These are phyloP conservation scores for Trichoplusia ni DNA, from an alignment of 1,140 invertebrate species.

Conservation along the genomic window DNA sequence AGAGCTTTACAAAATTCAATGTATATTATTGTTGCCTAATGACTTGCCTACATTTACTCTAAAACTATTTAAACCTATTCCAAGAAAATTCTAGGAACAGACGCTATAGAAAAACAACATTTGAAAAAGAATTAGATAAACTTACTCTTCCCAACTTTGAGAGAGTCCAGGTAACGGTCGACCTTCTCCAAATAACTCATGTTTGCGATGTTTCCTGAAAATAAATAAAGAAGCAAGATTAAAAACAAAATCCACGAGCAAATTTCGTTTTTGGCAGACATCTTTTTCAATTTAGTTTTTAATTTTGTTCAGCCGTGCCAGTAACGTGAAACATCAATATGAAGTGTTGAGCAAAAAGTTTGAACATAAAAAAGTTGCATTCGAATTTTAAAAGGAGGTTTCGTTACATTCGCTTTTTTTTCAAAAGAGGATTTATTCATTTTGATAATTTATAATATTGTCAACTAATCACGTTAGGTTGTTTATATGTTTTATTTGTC, in stretches of 20 bases:
- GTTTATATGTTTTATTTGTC: too few relatives aligned
- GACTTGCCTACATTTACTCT: too few relatives aligned
- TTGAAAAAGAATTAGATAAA: slow-evolving; percentile 18
- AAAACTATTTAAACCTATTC: too few relatives aligned
- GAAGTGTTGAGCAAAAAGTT: background rate
- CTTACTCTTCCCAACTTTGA: slow-evolving; percentile 76
- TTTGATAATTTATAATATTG: too few relatives aligned
- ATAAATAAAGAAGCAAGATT: slow-evolving; percentile 23
- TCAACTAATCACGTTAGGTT: too few relatives aligned
- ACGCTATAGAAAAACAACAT: background rate
- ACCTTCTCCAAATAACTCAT: slow-evolving; percentile 75
- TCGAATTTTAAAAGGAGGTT: too few relatives aligned
- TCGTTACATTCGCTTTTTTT: too few relatives aligned
- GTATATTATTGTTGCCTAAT: too few relatives aligned
- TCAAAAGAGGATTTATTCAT: too few relatives aligned
- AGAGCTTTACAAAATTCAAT: too few relatives aligned
- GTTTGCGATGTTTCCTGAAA: slow-evolving; percentile 49
- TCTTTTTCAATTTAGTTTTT: slow-evolving; percentile 3
- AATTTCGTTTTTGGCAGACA: background rate
- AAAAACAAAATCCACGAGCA: slow-evolving; percentile 15
- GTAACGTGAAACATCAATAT: background rate
- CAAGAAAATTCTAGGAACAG: too few relatives aligned
- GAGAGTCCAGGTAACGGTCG: slow-evolving; percentile 69
- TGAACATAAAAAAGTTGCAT: too few relatives aligned
- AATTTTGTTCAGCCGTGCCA: background rate